These are phyloP conservation scores for Morphnarchus princeps DNA, from an alignment of 2,113 vertebrate genomes.

Conservation along the genomic window DNA sequence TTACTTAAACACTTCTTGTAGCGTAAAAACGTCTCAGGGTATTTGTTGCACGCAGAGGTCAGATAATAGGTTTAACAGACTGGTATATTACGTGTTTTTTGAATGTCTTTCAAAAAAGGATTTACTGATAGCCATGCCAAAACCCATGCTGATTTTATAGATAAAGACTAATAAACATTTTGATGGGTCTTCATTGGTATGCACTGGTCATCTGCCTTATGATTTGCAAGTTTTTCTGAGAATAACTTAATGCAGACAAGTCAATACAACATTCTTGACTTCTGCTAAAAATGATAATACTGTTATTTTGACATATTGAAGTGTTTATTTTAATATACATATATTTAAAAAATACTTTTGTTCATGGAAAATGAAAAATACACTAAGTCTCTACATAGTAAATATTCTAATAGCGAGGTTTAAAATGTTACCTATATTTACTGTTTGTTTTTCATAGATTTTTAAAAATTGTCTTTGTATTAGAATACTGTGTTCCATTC, in stretches of 20 bases:
- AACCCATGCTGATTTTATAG: not conserved
- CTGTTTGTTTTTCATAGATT: not conserved
- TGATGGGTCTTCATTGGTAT: not conserved
- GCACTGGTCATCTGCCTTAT: not conserved
- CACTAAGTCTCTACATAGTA: not conserved
- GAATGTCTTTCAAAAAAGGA: not conserved
- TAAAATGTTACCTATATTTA: not conserved
- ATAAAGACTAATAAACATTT: not conserved
- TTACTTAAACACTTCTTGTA: not conserved
- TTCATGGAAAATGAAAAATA: not conserved
- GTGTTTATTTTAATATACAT: not conserved
- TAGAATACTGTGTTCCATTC: not conserved
- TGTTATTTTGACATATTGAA: not conserved
- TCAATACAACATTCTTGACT: not conserved
- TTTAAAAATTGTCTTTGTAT: not conserved
- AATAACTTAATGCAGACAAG: not conserved
- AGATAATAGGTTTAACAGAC: not conserved
- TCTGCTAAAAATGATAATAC: not conserved
- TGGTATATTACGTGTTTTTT: not conserved
- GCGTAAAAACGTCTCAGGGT: not conserved
- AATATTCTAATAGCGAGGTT: not conserved
- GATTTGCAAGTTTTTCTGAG: not conserved
- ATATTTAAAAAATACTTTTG: not conserved
- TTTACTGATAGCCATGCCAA: not conserved
- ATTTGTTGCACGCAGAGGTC: not conserved